Evolutionary conservation across 2,113 vertebrate genomes (phyloP).

Genomic region (Colinus virginianus): DNA sequence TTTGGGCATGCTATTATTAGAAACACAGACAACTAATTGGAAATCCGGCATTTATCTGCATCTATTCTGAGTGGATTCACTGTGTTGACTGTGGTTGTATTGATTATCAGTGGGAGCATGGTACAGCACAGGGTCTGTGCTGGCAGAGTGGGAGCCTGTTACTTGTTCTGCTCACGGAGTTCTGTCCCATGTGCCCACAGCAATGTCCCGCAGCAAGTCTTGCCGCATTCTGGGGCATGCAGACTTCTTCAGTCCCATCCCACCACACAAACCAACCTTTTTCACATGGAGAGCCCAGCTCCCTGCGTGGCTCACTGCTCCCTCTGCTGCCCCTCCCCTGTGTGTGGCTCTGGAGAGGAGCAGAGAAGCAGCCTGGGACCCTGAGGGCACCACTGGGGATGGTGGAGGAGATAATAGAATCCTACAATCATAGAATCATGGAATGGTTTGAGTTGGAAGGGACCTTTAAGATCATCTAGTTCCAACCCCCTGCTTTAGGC

Average conservation of each 20-base stretch:
- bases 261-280: not conserved
- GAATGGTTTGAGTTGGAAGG: no score
- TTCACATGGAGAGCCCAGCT: not conserved
- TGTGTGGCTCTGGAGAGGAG: not conserved
- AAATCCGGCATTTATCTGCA: conserved; percentile 45
- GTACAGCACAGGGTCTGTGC: not conserved
- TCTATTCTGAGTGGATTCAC: conserved; percentile 7
- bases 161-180: not conserved
- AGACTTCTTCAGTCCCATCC: not conserved
- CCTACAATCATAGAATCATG: no score
- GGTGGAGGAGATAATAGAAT: not conserved
- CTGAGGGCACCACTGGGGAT: not conserved
- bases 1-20: conserved; percentile 40
- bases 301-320: not conserved
- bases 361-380: not conserved
- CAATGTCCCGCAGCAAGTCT: not conserved
- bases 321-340: not conserved
- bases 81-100: conserved; percentile 33
- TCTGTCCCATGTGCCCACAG: fast-evolving
- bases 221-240: not conserved
- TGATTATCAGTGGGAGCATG: not conserved
- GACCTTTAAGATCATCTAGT: no score
- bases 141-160: not conserved
- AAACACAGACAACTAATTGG: not conserved
- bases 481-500: no score